Evolutionary conservation across 2,797 vertebrate genomes (phyloP), one percentile per base, ranked within the genome.

Genomic region (Hozukius guyotensis): DNA sequence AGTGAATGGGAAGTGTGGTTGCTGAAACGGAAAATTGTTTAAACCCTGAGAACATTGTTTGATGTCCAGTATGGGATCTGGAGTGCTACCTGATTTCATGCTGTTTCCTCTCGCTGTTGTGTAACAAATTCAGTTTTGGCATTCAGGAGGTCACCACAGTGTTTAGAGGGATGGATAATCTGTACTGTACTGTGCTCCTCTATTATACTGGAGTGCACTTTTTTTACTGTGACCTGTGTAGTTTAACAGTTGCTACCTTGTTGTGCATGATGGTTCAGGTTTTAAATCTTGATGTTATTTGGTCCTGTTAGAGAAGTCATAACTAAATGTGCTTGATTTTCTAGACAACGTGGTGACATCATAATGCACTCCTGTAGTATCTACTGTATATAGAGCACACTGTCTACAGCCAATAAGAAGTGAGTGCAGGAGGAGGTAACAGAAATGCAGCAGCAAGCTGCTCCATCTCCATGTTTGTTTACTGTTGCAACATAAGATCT

Each of bases 11-110:
- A 88, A 80, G 53, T 82, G 81, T 72, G 85, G 42, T 85, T 29
- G 57, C 20, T 91, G 92, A 77, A 80, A 91, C 73, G 77, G 90
- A 92, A 93, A 91, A 93, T 82, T 71, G 87, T 85, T 90, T 91
- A 80, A 92, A 87, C 89, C 77, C 81, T 82, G 86, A 78, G 82
- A 90, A 82, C 82, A 70, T 25, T 75, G 89, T 91, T 93, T 94
- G 91, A 92, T 89, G 90, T 88, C 77, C 84, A 80, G 86, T 89
- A 79, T 87, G 88, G 76, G 85, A 89, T 89, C 78, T 88, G 86
- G 80, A 88, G 83, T 72, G 38, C 68, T 89, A 82, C 81, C 78
- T 86, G 84, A 80, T 81, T 87, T 90, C 90, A 80, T 49, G 90
- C 92, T 90, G 93, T 79, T 91, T 90, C 63, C 62, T 78, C 77